Conservation (phyloP, 2,797 vertebrate species). For the Serranus cabrilla region DNA sequence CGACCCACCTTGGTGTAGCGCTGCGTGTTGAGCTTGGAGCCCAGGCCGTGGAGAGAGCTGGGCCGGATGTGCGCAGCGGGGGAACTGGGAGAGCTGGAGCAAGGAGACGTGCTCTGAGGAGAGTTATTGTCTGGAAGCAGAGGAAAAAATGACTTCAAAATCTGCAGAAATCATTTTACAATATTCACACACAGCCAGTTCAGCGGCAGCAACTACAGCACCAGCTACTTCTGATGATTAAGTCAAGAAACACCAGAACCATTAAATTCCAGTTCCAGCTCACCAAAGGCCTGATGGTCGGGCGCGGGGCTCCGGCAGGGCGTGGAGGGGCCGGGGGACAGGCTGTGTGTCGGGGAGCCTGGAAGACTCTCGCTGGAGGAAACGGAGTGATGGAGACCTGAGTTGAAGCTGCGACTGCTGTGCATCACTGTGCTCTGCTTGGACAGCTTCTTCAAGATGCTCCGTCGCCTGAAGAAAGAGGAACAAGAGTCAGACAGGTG, state of each 20-base stretch:
- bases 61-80: conserved; percentile 93
- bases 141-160: background rate
- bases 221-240: background rate
- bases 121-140: conserved; percentile 87
- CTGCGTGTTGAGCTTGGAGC: conserved; percentile 91
- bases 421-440: conserved; percentile 93
- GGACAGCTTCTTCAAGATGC: conserved; percentile 94
- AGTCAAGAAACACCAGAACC: background rate
- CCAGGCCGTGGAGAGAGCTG: conserved; percentile 94
- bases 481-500: background rate
- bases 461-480: conserved; percentile 86
- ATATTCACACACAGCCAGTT: background rate
- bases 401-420: conserved; percentile 96
- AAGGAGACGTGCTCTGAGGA: conserved; percentile 92
- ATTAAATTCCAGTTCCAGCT: background rate
- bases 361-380: conserved; percentile 97
- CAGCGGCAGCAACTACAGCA: too few relatives aligned
- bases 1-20: conserved; percentile 92
- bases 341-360: conserved; percentile 95
- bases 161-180: background rate
- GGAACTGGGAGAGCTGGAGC: conserved; percentile 94
- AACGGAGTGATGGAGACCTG: conserved; percentile 94
- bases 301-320: conserved; percentile 93
- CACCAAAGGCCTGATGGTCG: conserved; percentile 87
- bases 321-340: conserved; percentile 91